Base-by-base conservation (phyloP, 2,797 vertebrate genomes). In the Vipera ursinii region DNA sequence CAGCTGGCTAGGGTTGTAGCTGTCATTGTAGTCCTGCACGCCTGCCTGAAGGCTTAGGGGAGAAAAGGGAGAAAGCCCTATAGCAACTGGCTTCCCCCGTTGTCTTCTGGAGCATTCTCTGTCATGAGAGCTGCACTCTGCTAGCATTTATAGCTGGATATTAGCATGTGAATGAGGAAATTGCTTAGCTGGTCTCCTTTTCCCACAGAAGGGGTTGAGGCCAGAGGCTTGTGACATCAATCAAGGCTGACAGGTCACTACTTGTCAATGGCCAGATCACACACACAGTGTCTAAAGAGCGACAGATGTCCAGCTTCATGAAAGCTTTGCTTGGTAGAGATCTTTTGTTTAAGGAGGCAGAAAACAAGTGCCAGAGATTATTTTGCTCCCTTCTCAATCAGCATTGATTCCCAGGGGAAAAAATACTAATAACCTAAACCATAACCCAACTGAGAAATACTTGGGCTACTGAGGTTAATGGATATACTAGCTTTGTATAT, bases 181-280 rank as follows among this genome's bases (percentile, higher is more conserved):
- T 95, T 96, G 97, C 98, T 98, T 98, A 98, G 98, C 97, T 97
- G 97, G 95, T 97, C 96, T 98, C 98, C 98, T 98, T 98, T 98
- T 98, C 98, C 98, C 98, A 98, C 98, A 98, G 97, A 97, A 97
- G 97, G 97, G 97, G 96, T 98, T 96, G 96, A 96, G 97, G 97
- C 96, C 94, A 95, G 97, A 96, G 97, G 97, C 96, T 97, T 96
- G 95, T 95, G 97, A 97, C 97, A 98, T 98, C 98, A 98, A 98
- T 98, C 98, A 98, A 97, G 97, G 97, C 97, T 98, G 98, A 98
- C 98, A 98, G 98, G 98, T 98, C 98, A 98, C 97, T 98, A 97
- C 97, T 97, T 98, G 98, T 98, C 97, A 98, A 97, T 97, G 96
- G 95, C 96, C 93, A 94, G 90, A 96, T 96, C 96, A 90, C 96